Percentiles rank a stretch among this genome's conserved stretches.
These are phyloP conservation scores for Liasis olivaceus DNA, from an alignment of 2,797 vertebrate genomes.

Conservation along the genomic window DNA sequence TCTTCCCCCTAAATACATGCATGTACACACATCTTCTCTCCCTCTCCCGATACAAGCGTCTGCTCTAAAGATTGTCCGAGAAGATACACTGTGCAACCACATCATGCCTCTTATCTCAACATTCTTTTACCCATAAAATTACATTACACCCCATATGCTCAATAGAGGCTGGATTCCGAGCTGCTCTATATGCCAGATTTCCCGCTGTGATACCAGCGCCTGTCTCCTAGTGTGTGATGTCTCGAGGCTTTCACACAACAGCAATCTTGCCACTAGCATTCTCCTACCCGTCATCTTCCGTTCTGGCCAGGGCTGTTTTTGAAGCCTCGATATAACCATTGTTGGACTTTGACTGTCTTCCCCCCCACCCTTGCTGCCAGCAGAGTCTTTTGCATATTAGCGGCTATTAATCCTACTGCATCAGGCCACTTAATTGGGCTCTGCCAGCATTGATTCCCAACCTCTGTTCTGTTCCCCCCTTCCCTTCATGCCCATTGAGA, in stretches of 20 bases:
- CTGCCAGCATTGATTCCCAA: slow-evolving; percentile 46
- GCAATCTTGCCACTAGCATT: slow-evolving; percentile 9
- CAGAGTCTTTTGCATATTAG: slow-evolving; percentile 61
- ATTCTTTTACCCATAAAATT: not conserved
- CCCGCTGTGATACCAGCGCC: rapidly evolving
- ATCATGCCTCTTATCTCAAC: rapidly evolving
- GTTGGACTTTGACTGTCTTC: slow-evolving; percentile 11
- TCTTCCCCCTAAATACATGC: not conserved
- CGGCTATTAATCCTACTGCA: slow-evolving; percentile 61
- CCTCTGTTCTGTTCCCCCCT: slow-evolving; percentile 48
- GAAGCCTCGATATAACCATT: slow-evolving; percentile 14
- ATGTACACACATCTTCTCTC: not conserved
- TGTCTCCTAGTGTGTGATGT: not conserved
- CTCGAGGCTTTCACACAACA: slow-evolving; percentile 7
- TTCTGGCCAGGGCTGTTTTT: not conserved
- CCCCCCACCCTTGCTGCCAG: slow-evolving; percentile 28
- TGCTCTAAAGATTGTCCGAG: not conserved
- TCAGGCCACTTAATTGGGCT: slow-evolving; percentile 54
- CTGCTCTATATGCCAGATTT: slow-evolving; percentile 7
- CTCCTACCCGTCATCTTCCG: slow-evolving; percentile 30
- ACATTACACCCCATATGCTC: too few relatives aligned
- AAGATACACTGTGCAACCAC: not conserved
- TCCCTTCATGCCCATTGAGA: slow-evolving; percentile 22
- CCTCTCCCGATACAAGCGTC: not conserved
- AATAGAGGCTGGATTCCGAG: rapidly evolving